Evolutionary conservation across 1,140 invertebrate species (phyloP).

Genomic region (Oscheius sp.): DNA sequence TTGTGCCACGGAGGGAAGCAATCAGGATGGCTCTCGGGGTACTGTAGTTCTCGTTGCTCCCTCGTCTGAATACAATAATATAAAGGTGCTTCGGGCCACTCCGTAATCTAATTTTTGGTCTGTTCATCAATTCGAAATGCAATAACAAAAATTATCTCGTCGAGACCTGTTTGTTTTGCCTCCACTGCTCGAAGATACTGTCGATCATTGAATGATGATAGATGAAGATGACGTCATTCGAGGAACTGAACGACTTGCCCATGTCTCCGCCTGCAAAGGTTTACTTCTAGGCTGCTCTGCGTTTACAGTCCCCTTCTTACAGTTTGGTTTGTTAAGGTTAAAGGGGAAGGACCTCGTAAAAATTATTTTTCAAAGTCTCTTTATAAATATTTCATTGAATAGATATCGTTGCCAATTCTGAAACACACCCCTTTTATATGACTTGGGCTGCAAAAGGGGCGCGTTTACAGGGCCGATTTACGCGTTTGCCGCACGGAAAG

Average conservation of each 20-base stretch:
- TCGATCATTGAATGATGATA: conserved; percentile 44
- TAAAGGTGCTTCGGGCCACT: not conserved
- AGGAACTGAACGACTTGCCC: conserved; percentile 28
- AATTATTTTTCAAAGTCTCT: too few relatives aligned
- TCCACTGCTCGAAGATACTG: conserved; percentile 41
- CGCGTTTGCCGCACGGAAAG: too few relatives aligned
- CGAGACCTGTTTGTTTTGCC: conserved; percentile 33
- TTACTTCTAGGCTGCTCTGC: not conserved
- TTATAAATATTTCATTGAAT: too few relatives aligned
- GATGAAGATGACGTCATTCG: conserved; percentile 44
- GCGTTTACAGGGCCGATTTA: too few relatives aligned
- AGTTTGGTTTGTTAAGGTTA: too few relatives aligned
- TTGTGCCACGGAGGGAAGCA: conserved; percentile 35
- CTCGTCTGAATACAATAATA: conserved; percentile 27
- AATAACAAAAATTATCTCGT: too few relatives aligned
- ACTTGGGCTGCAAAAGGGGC: too few relatives aligned
- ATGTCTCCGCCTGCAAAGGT: conserved; percentile 30
- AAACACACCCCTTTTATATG: too few relatives aligned
- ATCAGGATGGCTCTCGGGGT: conserved; percentile 28
- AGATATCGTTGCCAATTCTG: too few relatives aligned
- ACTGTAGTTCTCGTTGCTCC: conserved; percentile 31
- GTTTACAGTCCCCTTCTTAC: too few relatives aligned
- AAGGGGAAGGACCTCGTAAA: too few relatives aligned
- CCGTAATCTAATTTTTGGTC: not conserved
- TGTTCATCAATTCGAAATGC: not conserved